These are phyloP conservation scores for Ellobium chinense DNA, from an alignment of 2,888 invertebrate species.

Conservation along the genomic window DNA sequence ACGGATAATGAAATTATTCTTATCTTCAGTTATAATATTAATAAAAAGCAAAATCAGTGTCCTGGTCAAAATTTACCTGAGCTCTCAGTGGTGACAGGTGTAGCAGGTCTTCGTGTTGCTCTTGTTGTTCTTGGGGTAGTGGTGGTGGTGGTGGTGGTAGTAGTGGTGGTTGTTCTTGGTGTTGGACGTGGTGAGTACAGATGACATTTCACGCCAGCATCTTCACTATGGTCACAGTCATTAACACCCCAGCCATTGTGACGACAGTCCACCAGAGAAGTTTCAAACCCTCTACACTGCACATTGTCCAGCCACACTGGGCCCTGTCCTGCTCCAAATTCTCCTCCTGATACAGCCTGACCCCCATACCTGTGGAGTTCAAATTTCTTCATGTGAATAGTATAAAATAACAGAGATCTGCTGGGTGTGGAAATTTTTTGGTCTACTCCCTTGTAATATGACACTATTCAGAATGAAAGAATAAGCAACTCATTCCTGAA, in stretches of 20 bases:
- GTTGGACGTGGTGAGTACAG: neutral
- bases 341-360: neutral
- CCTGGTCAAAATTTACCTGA: no score
- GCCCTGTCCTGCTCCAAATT: conserved; percentile 54
- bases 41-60: no score
- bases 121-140: neutral
- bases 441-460: no score
- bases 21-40: no score
- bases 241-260: conserved; percentile 86
- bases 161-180: conserved; percentile 9
- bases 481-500: no score
- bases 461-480: no score
- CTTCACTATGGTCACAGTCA: conserved; percentile 88
- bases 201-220: conserved; percentile 82
- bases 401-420: no score
- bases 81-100: no score
- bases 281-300: conserved; percentile 83
- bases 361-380: conserved; percentile 49
- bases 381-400: no score
- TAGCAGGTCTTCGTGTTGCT: neutral
- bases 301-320: conserved; percentile 72
- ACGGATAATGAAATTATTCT: no score
- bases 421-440: no score
- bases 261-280: conserved; percentile 82
- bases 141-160: conserved; percentile 27